Evolutionary conservation across 23 tunicate genomes (phyloP), one percentile per base, ranked within the genome.

Genomic region (Phallusia fumigata): DNA sequence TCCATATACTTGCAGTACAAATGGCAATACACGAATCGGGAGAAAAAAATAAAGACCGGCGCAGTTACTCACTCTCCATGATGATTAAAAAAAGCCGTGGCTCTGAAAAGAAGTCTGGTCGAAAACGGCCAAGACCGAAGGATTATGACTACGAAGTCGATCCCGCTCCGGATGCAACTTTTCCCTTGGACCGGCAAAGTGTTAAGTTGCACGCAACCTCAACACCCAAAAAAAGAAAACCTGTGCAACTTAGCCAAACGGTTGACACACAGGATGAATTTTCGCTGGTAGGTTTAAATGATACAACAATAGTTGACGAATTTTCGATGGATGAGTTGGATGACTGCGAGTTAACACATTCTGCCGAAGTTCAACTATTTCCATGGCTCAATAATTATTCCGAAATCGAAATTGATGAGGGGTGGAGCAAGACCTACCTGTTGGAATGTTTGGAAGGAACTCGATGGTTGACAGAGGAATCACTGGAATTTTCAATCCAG

Each of bases 91-190:
- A 76, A 76, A 76, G 47, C 47, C 45, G 49, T 32, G 80, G 80
- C n/a, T 32, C 49, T 19, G 80, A 76, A 34, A 34, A 34, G 22
- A 76, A 76, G 47, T 76, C 80, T 19, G 80, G 80, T 33, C 31
- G 80, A 30, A 76, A 76, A 76, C 76, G 76, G 32, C 76, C 76
- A 69, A 26, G 76, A 24, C 31, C 31, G 32, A 69, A 72, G 13
- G 76, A 72, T 72, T 72, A 72, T 30, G 76, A 72, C 21, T 26
- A 24, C 76, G n/a, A n/a, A n/a, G n/a, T n/a, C n/a, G 76, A 72
- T 72, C 76, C 76, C 76, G 76, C 24, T 13, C 76, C 76, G 76
- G 76, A 72, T 24, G 76, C 76, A 72, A 72, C 24, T 30, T 72
- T 72, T 30, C 76, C 76, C 21, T 72, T 72, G 76, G n/a, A 72